Base-by-base conservation (phyloP, 2,888 invertebrate genomes). In the Cerceris rybyensis region DNA sequence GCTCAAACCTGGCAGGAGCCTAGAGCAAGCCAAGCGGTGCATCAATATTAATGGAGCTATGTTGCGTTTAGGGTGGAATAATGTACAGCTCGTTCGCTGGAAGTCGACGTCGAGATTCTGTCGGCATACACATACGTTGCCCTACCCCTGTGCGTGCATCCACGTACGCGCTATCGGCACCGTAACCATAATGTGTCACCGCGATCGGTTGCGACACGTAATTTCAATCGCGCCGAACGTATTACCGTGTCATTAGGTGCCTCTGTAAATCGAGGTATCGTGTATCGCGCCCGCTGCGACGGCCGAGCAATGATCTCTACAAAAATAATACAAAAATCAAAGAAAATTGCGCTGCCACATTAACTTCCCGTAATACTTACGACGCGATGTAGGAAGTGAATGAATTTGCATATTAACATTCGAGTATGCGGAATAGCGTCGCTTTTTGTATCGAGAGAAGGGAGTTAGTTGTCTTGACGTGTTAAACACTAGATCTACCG, bases 11-110 rank as follows among this genome's bases (percentile, higher is more conserved):
- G 6, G 39, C 57, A 73, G 59, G 72, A 80, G 80, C 80, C 63
- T 75, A 65, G 52, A 46, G 52, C 57, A 71, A 73, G 75, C 72
- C 57, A 64, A 43, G 69, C 43, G 71, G 71, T 61, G 75, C 87
- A 89, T 89, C 87, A 88, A 89, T 89, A 89, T 89, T 89, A 88
- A 89, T 88, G 86, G 80, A 74, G 80, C 72, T 70, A 77, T 81
- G 81, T 80, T 61, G 82, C 83, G 80, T 86, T 83, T 83, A 79
- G 83, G 79, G 72, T 61, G 82, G 88, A 87, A 89, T 89, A 89
- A 89, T 88, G 84, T 82, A 86, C 82, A 81, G 72, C 43, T 73
- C 74, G 70, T 46, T 58, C 69, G 75, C 66, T 74, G 70, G 76
- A 81, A 75, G 80, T 82, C 76, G 74, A 50, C 74, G 70, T 54